Percentiles rank a stretch among this genome's conserved stretches.
Conservation (phyloP, 2,797 vertebrate genomes). For the Cyclopterus lumpus region DNA sequence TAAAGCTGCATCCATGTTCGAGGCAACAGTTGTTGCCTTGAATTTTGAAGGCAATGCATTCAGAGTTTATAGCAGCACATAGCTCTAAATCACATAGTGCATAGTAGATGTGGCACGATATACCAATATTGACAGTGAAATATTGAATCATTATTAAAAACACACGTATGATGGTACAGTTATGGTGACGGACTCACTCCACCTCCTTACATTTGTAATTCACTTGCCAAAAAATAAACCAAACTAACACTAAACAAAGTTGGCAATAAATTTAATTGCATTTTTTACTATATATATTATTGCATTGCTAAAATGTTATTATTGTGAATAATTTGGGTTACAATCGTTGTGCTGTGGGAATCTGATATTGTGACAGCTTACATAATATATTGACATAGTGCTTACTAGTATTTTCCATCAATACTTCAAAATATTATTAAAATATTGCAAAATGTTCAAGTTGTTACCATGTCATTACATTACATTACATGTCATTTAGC, state of each 20-base stretch:
- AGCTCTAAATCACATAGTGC: background rate
- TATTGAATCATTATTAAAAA: background rate
- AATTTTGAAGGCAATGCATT: conserved; percentile 1
- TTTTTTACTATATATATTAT: background rate
- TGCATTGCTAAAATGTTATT: too few relatives aligned
- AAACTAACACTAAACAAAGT: background rate
- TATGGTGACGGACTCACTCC: background rate
- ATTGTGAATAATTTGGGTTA: background rate
- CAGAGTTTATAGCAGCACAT: background rate
- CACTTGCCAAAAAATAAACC: background rate
- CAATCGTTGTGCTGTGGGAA: background rate
- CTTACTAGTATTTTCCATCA: background rate
- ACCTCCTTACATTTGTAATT: background rate
- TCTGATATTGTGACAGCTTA: background rate
- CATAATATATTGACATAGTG: background rate
- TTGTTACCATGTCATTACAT: too few relatives aligned
- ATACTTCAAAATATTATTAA: background rate
- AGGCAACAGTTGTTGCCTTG: background rate
- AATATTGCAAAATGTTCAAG: background rate
- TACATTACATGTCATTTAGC: too few relatives aligned
- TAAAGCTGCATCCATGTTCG: background rate
- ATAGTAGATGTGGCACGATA: too few relatives aligned
- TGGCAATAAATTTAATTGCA: background rate
- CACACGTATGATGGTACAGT: background rate
- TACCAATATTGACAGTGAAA: background rate